Conservation (phyloP, 1,140 invertebrate genomes). For the Calliphora vicina region DNA sequence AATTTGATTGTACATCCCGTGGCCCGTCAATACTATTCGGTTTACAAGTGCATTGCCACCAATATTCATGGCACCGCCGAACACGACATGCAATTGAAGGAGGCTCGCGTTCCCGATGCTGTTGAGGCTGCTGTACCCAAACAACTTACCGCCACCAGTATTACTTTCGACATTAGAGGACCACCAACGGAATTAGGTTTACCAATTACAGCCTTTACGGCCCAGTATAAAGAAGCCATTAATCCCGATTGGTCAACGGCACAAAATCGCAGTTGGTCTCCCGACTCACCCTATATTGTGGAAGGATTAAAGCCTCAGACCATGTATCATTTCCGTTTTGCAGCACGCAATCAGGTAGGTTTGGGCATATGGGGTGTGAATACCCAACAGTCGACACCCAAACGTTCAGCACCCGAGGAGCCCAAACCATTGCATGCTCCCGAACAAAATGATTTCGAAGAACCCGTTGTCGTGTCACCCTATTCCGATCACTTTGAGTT, state of each 20-base stretch:
- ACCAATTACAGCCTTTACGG: constrained; percentile 74
- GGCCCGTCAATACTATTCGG: constrained; percentile 73
- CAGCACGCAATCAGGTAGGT: constrained; percentile 85
- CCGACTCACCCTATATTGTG: constrained; percentile 78
- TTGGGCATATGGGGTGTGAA: constrained; percentile 74
- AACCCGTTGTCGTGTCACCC: constrained; percentile 60
- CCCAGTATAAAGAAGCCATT: constrained; percentile 77
- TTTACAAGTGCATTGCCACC: constrained; percentile 83
- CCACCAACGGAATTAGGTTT: constrained; percentile 78
- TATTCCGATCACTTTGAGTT: constrained; percentile 82
- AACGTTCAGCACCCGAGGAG: constrained; percentile 64
- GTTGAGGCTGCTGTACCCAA: constrained; percentile 68
- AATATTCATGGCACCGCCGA: constrained; percentile 77
- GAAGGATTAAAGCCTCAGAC: constrained; percentile 80
- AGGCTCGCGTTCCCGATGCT: constrained; percentile 71
- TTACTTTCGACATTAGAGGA: constrained; percentile 78
- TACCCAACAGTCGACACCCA: constrained; percentile 68
- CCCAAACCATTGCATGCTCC: constrained; percentile 60
- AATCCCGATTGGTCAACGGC: constrained; percentile 73
- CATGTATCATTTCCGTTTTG: constrained; percentile 85
- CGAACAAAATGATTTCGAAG: constrained; percentile 57
- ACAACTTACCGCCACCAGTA: constrained; percentile 82
- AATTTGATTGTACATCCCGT: constrained; percentile 73
- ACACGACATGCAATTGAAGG: constrained; percentile 74
- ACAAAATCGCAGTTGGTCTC: constrained; percentile 78